Percentiles rank a stretch among this genome's conserved stretches.
phyloP scores from a whole-genome alignment of 1,140 invertebrate species.

The Mesaphorura yosii region DNA sequence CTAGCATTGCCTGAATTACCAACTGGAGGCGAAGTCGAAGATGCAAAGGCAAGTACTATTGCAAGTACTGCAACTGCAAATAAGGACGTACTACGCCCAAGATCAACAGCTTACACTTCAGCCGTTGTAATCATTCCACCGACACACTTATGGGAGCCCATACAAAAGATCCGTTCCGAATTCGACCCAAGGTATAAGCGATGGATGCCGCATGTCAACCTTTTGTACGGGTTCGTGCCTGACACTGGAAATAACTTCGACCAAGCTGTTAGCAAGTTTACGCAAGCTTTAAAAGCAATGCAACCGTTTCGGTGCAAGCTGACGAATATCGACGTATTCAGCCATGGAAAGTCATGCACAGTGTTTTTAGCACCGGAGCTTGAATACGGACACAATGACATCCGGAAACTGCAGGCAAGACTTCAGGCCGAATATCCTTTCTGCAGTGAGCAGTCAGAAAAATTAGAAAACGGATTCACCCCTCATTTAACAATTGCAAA shows the following conservation, averaged over 20 bases:
- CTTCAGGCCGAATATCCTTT: neutral
- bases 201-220: constrained; percentile 7
- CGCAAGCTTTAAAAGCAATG: neutral
- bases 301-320: neutral
- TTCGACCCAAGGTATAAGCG: constrained; percentile 2
- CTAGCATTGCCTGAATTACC: neutral
- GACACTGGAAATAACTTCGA: constrained; percentile 1
- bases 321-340: neutral
- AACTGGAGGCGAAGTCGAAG: neutral
- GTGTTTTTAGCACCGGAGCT: neutral
- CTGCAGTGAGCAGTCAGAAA: neutral
- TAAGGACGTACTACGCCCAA: neutral
- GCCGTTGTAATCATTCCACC: constrained; percentile 9
- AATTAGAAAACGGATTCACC: neutral
- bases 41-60: no score
- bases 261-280: neutral
- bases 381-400: neutral
- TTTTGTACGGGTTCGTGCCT: constrained; percentile 6
- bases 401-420: neutral
- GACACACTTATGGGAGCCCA: neutral
- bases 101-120: constrained; percentile 1
- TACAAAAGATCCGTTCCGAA: constrained; percentile 3
- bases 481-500: constrained; percentile 9
- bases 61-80: no score
- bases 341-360: neutral